Evolutionary conservation across 30 jellyfish, hydroid and myxozoan species (phyloP), one percentile per base, ranked within the genome.

Genomic region (Kudoa iwatai): DNA sequence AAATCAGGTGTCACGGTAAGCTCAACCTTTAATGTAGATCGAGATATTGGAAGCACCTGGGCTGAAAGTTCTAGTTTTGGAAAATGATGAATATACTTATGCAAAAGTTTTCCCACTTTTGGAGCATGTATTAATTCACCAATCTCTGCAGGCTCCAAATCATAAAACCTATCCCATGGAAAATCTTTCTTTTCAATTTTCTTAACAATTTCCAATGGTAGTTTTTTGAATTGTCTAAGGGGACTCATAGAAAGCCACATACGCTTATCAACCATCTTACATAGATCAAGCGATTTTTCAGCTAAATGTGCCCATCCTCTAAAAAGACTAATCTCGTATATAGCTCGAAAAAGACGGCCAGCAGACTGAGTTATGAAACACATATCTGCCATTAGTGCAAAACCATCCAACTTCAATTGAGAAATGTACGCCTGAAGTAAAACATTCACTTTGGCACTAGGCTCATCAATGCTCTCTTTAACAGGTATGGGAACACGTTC

Each of bases 211-310:
- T 74, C 94, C 52, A 51, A 28, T 31, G 94, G 94, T 35, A 74
- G 60, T 60, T 62, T 74, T 59, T 48, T 62, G 64, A 74, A 74
- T 39, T 74, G 94, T 39, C 94, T 49, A 26, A 74, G 49, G 0
- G 94, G 94, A 10, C 87, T 60, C 94, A 74, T 74, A 18, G 94
- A 74, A 21, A 62, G 23, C 94, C 94, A 74, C 94, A 74, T 74
- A 39, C 94, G 40, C 22, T 53, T 74, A 57, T 74, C 85, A 28
- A 74, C 49, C 94, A 74, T 74, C 53, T 74, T 74, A 55, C 87
- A 74, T 11, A 74, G 59, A 46, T 61, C 64, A 24, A 61, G 52
- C 21, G 83, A 66, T 34, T 86, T 55, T 47, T 74, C 94, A 4
- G 88, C 54, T 45, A 62, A 57, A 52, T 74, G 87, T 10, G 94